A percentile compares a stretch with the other conserved stretches of the same genome.
These are phyloP conservation scores for Pipistrellus nathusii DNA, from an alignment of 2,797 vertebrate genomes.

Conservation along the genomic window DNA sequence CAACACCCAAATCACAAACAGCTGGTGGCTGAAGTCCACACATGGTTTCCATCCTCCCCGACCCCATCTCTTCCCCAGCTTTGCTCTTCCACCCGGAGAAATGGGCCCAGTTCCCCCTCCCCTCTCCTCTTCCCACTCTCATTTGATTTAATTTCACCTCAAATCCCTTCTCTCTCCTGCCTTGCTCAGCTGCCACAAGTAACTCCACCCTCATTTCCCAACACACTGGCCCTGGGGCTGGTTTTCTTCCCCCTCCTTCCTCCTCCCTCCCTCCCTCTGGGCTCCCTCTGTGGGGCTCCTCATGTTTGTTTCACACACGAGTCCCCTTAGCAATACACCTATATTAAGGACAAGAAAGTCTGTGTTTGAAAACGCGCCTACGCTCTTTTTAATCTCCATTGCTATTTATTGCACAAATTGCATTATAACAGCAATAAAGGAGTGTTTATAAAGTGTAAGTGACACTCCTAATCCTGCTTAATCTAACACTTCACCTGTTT, in stretches of 20 bases:
- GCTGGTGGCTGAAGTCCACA: no score
- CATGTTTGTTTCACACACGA: neutral
- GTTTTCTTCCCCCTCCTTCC: neutral
- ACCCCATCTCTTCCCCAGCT: neutral
- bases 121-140: neutral
- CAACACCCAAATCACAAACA: neutral
- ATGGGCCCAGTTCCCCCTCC: neutral
- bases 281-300: neutral
- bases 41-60: neutral
- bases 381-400: conserved; percentile 30
- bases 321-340: neutral
- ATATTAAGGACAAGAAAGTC: conserved; percentile 11
- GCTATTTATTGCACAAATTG: neutral
- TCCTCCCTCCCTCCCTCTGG: neutral
- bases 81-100: neutral
- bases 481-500: neutral
- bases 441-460: neutral
- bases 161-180: neutral
- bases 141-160: neutral
- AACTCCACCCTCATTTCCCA: neutral
- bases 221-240: neutral
- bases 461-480: neutral
- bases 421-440: neutral
- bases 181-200: neutral
- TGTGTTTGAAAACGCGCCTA: neutral